A percentile compares a stretch with the other conserved stretches of the same genome.
Evolutionary conservation across 2,888 invertebrate genomes (phyloP).

Genomic region (Andrena fulva): DNA sequence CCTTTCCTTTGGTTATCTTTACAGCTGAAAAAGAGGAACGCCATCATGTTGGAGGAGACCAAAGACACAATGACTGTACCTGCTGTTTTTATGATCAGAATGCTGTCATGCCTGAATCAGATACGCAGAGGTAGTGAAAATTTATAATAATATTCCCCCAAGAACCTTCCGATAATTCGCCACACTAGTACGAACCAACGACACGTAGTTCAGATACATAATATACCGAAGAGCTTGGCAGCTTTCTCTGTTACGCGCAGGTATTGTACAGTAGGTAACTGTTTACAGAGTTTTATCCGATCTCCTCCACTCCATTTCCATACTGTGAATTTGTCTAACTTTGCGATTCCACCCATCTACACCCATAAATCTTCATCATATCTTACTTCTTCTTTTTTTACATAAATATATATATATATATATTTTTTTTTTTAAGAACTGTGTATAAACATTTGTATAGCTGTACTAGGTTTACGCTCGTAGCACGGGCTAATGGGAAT

Average conservation of each 20-base stretch:
- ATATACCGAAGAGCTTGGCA: conserved; percentile 43
- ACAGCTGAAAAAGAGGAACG: conserved; percentile 91
- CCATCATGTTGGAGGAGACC: conserved; percentile 94
- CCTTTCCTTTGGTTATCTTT: conserved; percentile 25
- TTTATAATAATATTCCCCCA: conserved; percentile 71
- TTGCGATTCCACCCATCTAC: conserved; percentile 16
- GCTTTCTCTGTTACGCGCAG: conserved; percentile 46
- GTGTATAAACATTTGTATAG: conserved; percentile 3
- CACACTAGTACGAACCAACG: conserved; percentile 48
- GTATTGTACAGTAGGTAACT: conserved; percentile 50
- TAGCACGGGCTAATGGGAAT: background rate
- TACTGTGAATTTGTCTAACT: conserved; percentile 37
- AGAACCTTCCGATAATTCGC: conserved; percentile 42
- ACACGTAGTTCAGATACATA: conserved; percentile 54
- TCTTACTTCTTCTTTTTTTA: conserved; percentile 15
- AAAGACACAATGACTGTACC: conserved; percentile 95
- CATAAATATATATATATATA: no score
- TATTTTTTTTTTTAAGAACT: conserved; percentile 17
- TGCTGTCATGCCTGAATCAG: conserved; percentile 89
- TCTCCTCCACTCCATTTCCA: conserved; percentile 2
- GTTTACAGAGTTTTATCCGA: conserved; percentile 38
- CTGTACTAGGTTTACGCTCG: background rate
- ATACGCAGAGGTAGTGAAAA: conserved; percentile 86
- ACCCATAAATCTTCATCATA: conserved; percentile 29
- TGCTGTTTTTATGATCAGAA: conserved; percentile 93